Evolutionary conservation across 92 coral and sea anemone species (phyloP), one percentile per base, ranked within the genome.

Genomic region (Porites evermanni): DNA sequence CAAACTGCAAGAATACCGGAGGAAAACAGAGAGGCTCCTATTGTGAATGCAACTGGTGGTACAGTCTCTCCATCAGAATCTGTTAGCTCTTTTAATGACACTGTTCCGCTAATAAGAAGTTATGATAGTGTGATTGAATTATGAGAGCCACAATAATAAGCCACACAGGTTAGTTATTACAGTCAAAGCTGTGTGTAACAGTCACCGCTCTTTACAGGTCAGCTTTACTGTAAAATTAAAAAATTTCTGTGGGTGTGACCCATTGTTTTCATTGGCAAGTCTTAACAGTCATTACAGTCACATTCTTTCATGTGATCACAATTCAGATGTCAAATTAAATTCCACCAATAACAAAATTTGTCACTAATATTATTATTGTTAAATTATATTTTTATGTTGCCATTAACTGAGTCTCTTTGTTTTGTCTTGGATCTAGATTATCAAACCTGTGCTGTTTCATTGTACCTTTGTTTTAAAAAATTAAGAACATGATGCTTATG

Each of bases 1-100:
- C 86, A 32, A 20, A 20, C 79, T n/a, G 60, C 23, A 8, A 47
- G 14, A 23, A 7, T 52, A 63, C 2, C 11, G 14, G 47, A 6
- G 9, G 84, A 80, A 66, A 73, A n/a, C 18, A 24, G 20, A 32
- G 77, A 72, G 2, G 29, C 69, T 47, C 20, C 72, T 14, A 16
- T 24, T 59, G 47, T 64, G 20, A 50, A 60, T n/a, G 53, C 32
- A 12, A 63, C 53, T 13, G 70, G 26, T n/a, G 80, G 72, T 14
- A 63, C 80, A 29, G n/a, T 83, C 79, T 83, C 87, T 5, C 87
- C 73, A 5, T 50, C 87, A 14, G 80, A 73, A 65, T 83, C 87
- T 14, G 65, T 73, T 17, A 74, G 72, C 53, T 83, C 80, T 20
- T 17, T 83, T 50, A 74, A 73, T 17, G 87, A 83, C 87, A 74